A percentile compares a stretch with the other conserved stretches of the same genome.
These are phyloP conservation scores for Patagioenas fasciata DNA, from an alignment of 2,113 vertebrate genomes.

Conservation along the genomic window DNA sequence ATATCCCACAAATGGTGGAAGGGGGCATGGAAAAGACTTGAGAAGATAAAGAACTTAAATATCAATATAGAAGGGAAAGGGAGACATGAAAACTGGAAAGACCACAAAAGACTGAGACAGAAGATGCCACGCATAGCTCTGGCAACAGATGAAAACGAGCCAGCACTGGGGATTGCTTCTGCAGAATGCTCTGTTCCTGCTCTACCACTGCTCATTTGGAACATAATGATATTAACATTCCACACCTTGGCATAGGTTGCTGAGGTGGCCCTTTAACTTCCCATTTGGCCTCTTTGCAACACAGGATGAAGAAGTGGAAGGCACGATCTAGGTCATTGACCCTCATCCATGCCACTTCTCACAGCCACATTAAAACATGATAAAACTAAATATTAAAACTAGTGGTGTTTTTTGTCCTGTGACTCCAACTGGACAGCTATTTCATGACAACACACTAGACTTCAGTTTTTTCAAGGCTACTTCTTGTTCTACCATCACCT, in stretches of 20 bases:
- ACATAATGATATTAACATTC: not conserved
- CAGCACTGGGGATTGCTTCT: not conserved
- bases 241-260: not conserved
- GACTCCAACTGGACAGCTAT: not conserved
- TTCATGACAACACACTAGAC: not conserved
- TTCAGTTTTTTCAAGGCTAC: not conserved
- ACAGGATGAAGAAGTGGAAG: not conserved
- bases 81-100: not conserved
- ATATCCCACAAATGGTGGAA: not conserved
- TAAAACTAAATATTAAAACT: not conserved
- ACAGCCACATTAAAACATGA: not conserved
- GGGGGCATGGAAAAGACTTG: not conserved
- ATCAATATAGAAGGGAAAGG: not conserved
- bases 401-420: not conserved
- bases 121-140: not conserved
- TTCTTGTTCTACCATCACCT: not conserved
- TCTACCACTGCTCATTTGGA: not conserved
- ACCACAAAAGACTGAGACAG: not conserved
- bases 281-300: not conserved
- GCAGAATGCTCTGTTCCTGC: not conserved
- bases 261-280: not conserved
- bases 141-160: not conserved
- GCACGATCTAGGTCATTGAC: rapidly evolving
- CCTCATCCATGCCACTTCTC: not conserved
- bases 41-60: not conserved